Base-by-base conservation (phyloP, 2,113 vertebrate species). In the Cygnus buccinator region DNA sequence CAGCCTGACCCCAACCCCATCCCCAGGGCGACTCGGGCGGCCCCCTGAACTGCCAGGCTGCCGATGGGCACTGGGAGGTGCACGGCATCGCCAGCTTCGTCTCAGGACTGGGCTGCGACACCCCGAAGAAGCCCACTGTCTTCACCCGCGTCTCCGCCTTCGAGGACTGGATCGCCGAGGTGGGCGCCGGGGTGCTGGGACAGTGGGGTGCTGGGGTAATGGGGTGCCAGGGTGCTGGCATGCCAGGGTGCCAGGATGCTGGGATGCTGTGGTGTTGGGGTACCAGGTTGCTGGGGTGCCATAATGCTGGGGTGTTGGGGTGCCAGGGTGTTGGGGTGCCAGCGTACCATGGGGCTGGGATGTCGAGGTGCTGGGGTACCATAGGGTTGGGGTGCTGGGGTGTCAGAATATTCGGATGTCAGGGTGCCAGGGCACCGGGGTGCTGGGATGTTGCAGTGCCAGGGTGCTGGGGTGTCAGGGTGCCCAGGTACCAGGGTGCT, bases 11-110 rank as follows among this genome's bases (percentile, higher is more conserved):
- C n/a, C 17, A 6, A 4, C 8, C 33, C 52, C 2, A 0, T 46
- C 21, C 71, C 33, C 74, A 71, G 91, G 96, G 96, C 0, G 94
- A 96, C 54, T 95, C 71, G 0, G 95, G 85, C 1, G 94, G 94
- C 3, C 94, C 94, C 41, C 88, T 93, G 78, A 96, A 90, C 88
- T 95, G 96, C 90, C 94, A n/a, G 58, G 76, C 90, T 2, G 92
- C 35, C 1, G 9, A 95, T 1, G 95, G 95, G 12, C 12, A 0
- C 26, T 96, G 95, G 95, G 89, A 95, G 80, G 95, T 94, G 23
- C 95, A 93, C 0, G 88, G 96, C 71, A 82, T 93, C 4, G 83
- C 96, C 85, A 82, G 94, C 93, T 93, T 94, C 1, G 91, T 92
- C 82, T 94, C 93, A 0, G 33, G 7, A 9, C 71, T 92, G 88